Conservation (phyloP, 2,888 invertebrate genomes). For the Acleris laterana region DNA sequence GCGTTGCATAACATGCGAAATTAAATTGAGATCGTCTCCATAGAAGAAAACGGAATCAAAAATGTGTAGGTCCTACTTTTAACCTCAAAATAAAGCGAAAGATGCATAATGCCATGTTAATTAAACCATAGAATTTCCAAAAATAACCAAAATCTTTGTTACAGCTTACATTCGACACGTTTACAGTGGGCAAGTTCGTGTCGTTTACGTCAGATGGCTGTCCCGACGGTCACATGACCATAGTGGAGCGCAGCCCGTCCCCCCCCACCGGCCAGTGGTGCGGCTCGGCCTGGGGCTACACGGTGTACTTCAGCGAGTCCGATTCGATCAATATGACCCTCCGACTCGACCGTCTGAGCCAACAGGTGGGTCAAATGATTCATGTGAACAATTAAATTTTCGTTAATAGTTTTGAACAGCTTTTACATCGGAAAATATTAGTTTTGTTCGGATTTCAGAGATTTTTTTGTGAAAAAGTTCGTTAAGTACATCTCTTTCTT, state of each 20-base stretch:
- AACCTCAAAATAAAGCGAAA: too few species aligned
- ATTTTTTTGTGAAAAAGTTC: too few species aligned
- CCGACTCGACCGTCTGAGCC: slow-evolving; percentile 87
- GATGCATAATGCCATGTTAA: too few species aligned
- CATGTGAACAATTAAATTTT: slow-evolving; percentile 10
- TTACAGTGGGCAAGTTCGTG: slow-evolving; percentile 91
- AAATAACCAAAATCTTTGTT: slow-evolving; percentile 51
- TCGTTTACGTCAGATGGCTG: slow-evolving; percentile 91
- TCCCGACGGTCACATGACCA: slow-evolving; percentile 92
- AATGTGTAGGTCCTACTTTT: too few species aligned
- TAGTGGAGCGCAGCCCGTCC: slow-evolving; percentile 88
- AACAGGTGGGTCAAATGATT: slow-evolving; percentile 84
- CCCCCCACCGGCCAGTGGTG: slow-evolving; percentile 92
- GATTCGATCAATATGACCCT: slow-evolving; percentile 91
- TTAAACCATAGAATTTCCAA: too few species aligned
- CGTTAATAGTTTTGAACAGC: slow-evolving; percentile 3
- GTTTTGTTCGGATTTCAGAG: too few species aligned
- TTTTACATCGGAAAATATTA: background rate
- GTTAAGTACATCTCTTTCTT: too few species aligned
- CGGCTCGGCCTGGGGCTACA: slow-evolving; percentile 93
- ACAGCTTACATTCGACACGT: slow-evolving; percentile 93
- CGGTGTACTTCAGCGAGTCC: slow-evolving; percentile 93
- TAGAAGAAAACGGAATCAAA: too few species aligned
- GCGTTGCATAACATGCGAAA: too few species aligned
- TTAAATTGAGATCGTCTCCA: too few species aligned